Base-by-base conservation (phyloP, 2,797 vertebrate genomes). In the Urosaurus nigricauda region DNA sequence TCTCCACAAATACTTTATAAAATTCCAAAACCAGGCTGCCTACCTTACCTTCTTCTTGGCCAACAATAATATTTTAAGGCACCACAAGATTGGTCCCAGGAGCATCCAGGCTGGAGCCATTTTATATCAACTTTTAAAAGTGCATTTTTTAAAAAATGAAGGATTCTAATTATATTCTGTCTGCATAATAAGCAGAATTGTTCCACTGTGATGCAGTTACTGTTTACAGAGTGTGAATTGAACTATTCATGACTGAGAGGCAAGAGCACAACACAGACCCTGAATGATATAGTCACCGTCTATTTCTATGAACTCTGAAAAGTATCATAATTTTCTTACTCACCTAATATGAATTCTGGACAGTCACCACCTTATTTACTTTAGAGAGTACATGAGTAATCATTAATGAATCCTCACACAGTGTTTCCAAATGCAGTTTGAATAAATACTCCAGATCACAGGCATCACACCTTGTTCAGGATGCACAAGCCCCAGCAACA, bases 311-410 rank as follows among this genome's bases (percentile, higher is more conserved):
- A 85, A 77, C 53, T 89, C 6, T 84, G 87, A 95, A 92, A 90
- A 90, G 93, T 95, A 93, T 91, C 91, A 94, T 84, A 93, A 89
- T 91, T 91, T 90, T 93, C 91, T 96, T 95, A 96, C 92, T 96
- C 95, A 95, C 81, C 85, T 92, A 93, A 94, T 80, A 87, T 88
- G 91, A 94, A 92, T 92, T 94, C 83, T 91, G 89, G 74, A 94
- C 93, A 94, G 91, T 88, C 87, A 88, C 85, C 91, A 91, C 91
- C 89, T 94, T 96, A 93, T 96, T 95, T 96, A 95, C 84, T 94
- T 95, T 94, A 86, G 92, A 90, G 91, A 94, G 82, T 95, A 89
- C 83, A 92, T 95, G 95, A 96, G 93, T 94, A 96, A 96, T 94
- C 70, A 58, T 93, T 91, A 94, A 93, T 94, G 87, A 93, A 93